A percentile compares a stretch with the other conserved stretches of the same genome.
These are phyloP conservation scores for Gobio gobio DNA, from an alignment of 2,113 vertebrate species.

Conservation along the genomic window DNA sequence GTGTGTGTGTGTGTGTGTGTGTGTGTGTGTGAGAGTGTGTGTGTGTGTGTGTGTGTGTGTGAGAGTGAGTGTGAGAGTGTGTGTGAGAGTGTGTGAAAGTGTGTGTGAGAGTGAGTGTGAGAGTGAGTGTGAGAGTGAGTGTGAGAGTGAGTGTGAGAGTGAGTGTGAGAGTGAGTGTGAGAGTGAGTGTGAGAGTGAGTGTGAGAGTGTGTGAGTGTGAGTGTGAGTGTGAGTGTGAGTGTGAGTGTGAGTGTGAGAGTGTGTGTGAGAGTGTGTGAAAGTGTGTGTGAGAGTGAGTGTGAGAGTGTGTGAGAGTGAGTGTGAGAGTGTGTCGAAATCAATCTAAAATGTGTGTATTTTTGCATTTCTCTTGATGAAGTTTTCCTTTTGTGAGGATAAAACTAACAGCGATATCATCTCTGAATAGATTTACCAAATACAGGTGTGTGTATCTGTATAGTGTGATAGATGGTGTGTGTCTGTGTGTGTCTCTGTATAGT, in stretches of 20 bases:
- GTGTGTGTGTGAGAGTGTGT: no score
- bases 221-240: no score
- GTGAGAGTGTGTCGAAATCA: conserved; percentile 38
- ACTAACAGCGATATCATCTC: conserved; percentile 17
- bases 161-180: neutral
- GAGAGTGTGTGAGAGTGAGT: no score
- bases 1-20: neutral
- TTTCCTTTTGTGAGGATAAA: conserved; percentile 50
- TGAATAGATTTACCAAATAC: conserved; percentile 35
- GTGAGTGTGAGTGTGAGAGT: no score
- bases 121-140: no score
- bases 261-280: no score
- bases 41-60: neutral
- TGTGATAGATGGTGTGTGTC: neutral
- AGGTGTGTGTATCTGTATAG: conserved; percentile 15
- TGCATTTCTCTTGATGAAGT: conserved; percentile 53
- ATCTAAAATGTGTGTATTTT: conserved; percentile 14
- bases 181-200: neutral
- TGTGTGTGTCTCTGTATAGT: no score
- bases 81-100: no score
- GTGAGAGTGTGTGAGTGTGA: neutral
- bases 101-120: no score
- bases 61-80: no score
- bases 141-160: no score
- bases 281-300: neutral